Evolutionary conservation across 2,888 invertebrate species (phyloP).

Genomic region (Allophyes oxyacanthae): DNA sequence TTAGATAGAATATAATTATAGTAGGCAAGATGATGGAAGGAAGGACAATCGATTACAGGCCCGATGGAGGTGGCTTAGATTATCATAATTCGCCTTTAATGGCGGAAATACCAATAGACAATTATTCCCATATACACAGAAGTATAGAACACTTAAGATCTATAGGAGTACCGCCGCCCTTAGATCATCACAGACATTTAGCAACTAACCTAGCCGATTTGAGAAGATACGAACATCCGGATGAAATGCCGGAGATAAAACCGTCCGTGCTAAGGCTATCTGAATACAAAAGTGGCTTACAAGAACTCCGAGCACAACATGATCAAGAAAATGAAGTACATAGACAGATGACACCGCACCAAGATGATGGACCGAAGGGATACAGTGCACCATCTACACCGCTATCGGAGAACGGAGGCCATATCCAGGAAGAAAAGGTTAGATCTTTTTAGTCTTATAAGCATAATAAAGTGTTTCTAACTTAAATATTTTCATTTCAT

Average conservation of each 20-base stretch:
- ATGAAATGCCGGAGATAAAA: constrained; percentile 86
- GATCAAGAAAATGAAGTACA: constrained; percentile 86
- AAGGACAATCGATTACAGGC: constrained; percentile 87
- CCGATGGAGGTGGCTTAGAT: constrained; percentile 90
- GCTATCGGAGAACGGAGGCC: constrained; percentile 85
- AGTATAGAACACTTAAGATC: constrained; percentile 91
- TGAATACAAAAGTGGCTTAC: constrained; percentile 84
- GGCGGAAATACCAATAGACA: constrained; percentile 91
- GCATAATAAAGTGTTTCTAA: constrained; percentile 13
- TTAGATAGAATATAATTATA: constrained; percentile 81
- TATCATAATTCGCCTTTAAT: constrained; percentile 92
- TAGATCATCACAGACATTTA: constrained; percentile 85
- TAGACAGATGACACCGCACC: constrained; percentile 80
- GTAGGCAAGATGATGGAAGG: constrained; percentile 88
- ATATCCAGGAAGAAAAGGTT: constrained; percentile 87
- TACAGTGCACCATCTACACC: constrained; percentile 88
- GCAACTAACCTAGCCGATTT: constrained; percentile 84
- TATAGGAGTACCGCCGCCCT: constrained; percentile 87
- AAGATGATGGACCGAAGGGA: constrained; percentile 85
- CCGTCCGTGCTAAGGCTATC: constrained; percentile 86
- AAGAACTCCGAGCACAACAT: constrained; percentile 78
- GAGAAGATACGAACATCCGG: constrained; percentile 85
- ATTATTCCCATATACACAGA: constrained; percentile 91
- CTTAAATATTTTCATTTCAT: constrained; percentile 19
- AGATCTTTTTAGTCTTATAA: constrained; percentile 51